phyloP scores from a whole-genome alignment of 2,888 invertebrate species.

The Andricus curvator region DNA sequence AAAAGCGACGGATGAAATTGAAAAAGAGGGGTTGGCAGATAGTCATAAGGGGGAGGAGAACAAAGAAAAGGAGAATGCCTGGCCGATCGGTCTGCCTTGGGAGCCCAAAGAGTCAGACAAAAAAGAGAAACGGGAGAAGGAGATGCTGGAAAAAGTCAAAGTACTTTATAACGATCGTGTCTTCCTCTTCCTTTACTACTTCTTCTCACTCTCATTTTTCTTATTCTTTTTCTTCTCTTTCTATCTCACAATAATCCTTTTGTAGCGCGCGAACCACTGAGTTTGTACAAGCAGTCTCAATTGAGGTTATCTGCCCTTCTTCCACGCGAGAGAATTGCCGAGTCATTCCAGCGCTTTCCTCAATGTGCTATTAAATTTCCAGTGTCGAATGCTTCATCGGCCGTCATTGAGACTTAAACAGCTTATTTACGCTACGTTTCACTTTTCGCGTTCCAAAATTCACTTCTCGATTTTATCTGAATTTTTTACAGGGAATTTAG shows the following conservation, averaged over 20 bases:
- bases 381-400: slow-evolving; percentile 16
- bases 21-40: background rate
- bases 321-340: slow-evolving; percentile 28
- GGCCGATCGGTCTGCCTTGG: slow-evolving; percentile 60
- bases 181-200: slow-evolving; percentile 31
- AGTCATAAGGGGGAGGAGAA: background rate
- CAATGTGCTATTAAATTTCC: slow-evolving; percentile 35
- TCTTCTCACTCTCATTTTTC: slow-evolving; percentile 8
- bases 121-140: slow-evolving; percentile 43
- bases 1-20: slow-evolving; percentile 20
- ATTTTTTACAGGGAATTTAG: background rate
- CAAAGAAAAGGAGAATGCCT: slow-evolving; percentile 31
- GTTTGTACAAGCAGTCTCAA: slow-evolving; percentile 38
- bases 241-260: slow-evolving; percentile 29
- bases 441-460: background rate
- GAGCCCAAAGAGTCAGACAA: slow-evolving; percentile 47
- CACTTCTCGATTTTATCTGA: background rate
- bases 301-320: slow-evolving; percentile 10
- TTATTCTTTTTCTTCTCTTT: background rate
- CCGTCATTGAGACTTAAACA: slow-evolving; percentile 19
- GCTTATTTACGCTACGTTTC: slow-evolving; percentile 9
- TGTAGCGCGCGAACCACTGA: slow-evolving; percentile 37
- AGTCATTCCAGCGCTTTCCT: slow-evolving; percentile 11
- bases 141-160: slow-evolving; percentile 52
- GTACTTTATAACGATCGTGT: slow-evolving; percentile 53